phyloP scores from a whole-genome alignment of 2,888 invertebrate genomes.

The Oscheius onirici region DNA sequence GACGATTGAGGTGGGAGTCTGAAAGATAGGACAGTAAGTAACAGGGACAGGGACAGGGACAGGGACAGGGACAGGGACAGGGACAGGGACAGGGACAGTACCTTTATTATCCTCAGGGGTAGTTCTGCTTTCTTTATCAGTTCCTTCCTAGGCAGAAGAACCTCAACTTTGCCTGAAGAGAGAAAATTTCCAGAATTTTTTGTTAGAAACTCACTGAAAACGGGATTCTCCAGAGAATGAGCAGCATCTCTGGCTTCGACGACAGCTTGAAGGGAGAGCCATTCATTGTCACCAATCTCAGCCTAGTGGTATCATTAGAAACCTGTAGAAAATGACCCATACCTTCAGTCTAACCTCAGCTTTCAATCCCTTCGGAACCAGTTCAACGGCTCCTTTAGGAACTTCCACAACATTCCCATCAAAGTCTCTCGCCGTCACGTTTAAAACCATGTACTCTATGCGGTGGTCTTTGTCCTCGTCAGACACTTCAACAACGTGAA shows the following conservation, averaged over 20 bases:
- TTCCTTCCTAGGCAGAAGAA: background rate
- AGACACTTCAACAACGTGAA: background rate
- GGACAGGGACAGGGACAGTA: background rate
- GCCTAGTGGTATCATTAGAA: background rate
- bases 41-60: background rate
- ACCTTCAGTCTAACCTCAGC: slow-evolving; percentile 19
- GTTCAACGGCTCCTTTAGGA: background rate
- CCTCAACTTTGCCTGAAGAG: slow-evolving; percentile 3
- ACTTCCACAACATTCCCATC: slow-evolving; percentile 14
- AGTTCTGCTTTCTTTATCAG: background rate
- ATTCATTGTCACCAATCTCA: slow-evolving; percentile 18
- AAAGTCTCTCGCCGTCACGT: slow-evolving; percentile 4
- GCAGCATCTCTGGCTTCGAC: slow-evolving; percentile 17
- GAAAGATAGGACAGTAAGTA: background rate
- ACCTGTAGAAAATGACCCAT: background rate
- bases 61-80: background rate
- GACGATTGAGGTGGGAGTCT: slow-evolving; percentile 8
- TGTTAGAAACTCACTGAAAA: background rate
- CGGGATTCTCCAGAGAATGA: slow-evolving; percentile 18
- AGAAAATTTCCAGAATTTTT: no score
- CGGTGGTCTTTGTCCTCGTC: slow-evolving; percentile 14
- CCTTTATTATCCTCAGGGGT: slow-evolving; percentile 8
- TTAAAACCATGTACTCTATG: background rate
- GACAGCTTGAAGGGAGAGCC: background rate
- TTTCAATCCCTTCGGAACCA: slow-evolving; percentile 1